Evolutionary conservation across 2,888 invertebrate species (phyloP).

Genomic region (Odiellus spinosus): DNA sequence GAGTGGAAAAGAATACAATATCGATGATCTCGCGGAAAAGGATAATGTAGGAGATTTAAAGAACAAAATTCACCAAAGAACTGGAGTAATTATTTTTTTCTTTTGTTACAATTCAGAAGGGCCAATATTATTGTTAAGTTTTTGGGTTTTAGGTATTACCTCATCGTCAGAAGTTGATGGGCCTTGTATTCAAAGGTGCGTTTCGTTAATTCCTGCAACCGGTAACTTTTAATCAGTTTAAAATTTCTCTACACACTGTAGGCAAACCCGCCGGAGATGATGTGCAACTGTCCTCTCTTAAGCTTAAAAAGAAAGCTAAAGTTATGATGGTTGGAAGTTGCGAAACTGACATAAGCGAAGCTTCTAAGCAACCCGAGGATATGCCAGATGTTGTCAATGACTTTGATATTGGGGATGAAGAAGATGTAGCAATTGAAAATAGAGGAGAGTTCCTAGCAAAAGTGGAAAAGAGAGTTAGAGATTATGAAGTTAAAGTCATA

Average conservation of each 20-base stretch:
- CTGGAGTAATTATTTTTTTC: conserved; percentile 44
- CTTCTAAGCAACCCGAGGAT: conserved; percentile 58
- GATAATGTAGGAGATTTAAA: conserved; percentile 68
- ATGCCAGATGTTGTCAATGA: conserved; percentile 78
- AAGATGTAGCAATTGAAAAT: conserved; percentile 53
- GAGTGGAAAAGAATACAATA: conserved; percentile 75
- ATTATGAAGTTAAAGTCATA: conserved; percentile 63
- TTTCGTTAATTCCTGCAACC: background rate
- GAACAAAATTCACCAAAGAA: conserved; percentile 65
- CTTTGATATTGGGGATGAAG: conserved; percentile 68
- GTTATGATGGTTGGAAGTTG: conserved; percentile 94
- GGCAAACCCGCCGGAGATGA: conserved; percentile 73
- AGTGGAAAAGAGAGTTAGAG: conserved; percentile 59
- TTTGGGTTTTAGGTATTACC: conserved; percentile 38
- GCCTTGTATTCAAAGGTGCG: conserved; percentile 76
- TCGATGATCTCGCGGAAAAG: conserved; percentile 46
- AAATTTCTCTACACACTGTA: conserved; percentile 29
- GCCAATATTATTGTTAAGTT: too few relatives aligned
- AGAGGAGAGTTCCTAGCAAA: conserved; percentile 40
- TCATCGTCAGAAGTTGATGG: conserved; percentile 82
- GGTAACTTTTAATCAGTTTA: conserved; percentile 1
- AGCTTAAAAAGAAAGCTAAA: conserved; percentile 71
- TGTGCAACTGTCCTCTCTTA: conserved; percentile 52
- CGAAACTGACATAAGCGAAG: conserved; percentile 77
- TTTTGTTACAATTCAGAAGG: too few relatives aligned